phyloP scores from a whole-genome alignment of 2,113 vertebrate genomes.

The Leptobrachium ailaonicum region DNA sequence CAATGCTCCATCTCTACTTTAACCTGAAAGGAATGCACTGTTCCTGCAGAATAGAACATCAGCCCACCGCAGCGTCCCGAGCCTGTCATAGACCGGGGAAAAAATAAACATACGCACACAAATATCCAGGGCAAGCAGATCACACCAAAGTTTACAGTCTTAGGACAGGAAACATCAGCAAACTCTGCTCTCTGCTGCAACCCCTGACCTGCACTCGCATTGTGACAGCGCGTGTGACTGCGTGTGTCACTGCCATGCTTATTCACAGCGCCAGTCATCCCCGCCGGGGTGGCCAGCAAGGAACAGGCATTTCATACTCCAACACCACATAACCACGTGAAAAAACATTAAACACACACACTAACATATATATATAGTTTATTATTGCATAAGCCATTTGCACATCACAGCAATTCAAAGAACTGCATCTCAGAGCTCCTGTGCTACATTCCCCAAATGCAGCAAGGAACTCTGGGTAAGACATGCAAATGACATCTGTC shows the following conservation, averaged over 20 bases:
- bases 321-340: too few species aligned
- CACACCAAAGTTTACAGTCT: constrained; percentile 30
- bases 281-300: constrained; percentile 50
- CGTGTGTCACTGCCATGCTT: constrained; percentile 76
- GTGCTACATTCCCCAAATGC: too few species aligned
- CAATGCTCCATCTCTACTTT: constrained; percentile 85
- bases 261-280: constrained; percentile 61
- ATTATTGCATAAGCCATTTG: too few species aligned
- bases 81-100: background rate
- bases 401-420: too few species aligned
- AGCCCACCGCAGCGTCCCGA: constrained; percentile 64
- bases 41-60: constrained; percentile 84
- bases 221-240: constrained; percentile 74
- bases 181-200: constrained; percentile 66
- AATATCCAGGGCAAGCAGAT: background rate
- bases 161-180: constrained; percentile 17
- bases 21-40: constrained; percentile 85
- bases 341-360: too few species aligned
- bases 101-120: constrained; percentile 51
- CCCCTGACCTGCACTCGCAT: constrained; percentile 62
- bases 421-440: too few species aligned
- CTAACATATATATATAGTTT: too few species aligned
- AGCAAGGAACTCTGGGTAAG: too few species aligned
- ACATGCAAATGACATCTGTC: too few species aligned
- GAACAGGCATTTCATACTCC: background rate